A percentile compares a stretch with the other conserved stretches of the same genome.
phyloP scores from a whole-genome alignment of 2,797 vertebrate species.

The Cryptoblepharus egeriae region DNA sequence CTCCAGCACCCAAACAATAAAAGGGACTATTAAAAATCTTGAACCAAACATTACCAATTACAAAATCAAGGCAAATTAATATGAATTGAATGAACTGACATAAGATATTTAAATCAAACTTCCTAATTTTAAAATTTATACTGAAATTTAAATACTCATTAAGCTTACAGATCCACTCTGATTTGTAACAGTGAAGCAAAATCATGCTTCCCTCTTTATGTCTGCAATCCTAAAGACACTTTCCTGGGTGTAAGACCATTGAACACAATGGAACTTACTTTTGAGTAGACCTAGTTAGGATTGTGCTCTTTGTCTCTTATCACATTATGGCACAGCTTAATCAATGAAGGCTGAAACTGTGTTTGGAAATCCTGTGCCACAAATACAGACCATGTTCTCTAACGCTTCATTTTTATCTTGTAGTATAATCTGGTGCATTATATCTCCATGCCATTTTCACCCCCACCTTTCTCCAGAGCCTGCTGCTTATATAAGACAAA shows the following conservation, averaged over 20 bases:
- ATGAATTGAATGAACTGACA: not conserved
- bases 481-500: conserved; percentile 39
- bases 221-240: no score
- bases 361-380: not conserved
- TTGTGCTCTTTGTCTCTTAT: not conserved
- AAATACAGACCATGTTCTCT: not conserved
- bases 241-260: no score
- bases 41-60: not conserved
- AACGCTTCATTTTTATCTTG: not conserved
- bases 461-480: not conserved
- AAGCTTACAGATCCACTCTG: not conserved
- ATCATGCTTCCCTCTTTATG: not conserved
- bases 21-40: not conserved
- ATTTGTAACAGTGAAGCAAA: not conserved
- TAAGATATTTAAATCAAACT: not conserved
- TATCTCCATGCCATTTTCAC: not conserved
- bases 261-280: no score
- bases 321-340: not conserved
- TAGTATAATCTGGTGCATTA: not conserved
- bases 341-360: not conserved
- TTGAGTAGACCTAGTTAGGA: no score
- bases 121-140: not conserved
- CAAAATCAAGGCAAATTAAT: not conserved
- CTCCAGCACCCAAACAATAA: not conserved
- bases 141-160: not conserved